Evolutionary conservation across 2,888 invertebrate species (phyloP).

Genomic region (Lysandra coridon): DNA sequence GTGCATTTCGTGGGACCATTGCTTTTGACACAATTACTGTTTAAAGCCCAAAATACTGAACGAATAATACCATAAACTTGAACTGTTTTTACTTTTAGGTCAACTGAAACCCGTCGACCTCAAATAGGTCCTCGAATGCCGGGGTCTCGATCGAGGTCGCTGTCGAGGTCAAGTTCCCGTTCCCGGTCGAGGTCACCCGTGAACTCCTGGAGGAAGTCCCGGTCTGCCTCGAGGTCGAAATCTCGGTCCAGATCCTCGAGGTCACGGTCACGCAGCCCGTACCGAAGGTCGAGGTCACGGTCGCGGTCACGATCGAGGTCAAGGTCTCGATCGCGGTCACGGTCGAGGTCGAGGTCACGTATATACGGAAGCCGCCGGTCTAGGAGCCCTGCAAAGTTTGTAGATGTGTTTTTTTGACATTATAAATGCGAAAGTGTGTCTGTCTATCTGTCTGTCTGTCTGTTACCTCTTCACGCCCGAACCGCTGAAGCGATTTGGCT

Average conservation of each 20-base stretch:
- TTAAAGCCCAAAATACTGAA: too few species aligned
- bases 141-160: conserved; percentile 49
- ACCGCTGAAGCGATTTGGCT: too few species aligned
- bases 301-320: conserved; percentile 50
- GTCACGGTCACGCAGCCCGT: conserved; percentile 58
- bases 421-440: too few species aligned
- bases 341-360: conserved; percentile 49
- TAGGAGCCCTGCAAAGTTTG: conserved; percentile 67
- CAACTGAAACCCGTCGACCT: conserved; percentile 49
- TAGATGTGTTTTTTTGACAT: conserved; percentile 41
- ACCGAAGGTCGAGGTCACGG: conserved; percentile 59
- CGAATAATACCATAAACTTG: too few species aligned
- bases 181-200: conserved; percentile 51
- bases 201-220: conserved; percentile 46
- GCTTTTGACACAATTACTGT: too few species aligned
- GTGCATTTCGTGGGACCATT: too few species aligned
- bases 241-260: conserved; percentile 57
- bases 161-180: conserved; percentile 50
- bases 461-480: too few species aligned
- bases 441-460: too few species aligned
- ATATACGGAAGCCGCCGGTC: conserved; percentile 56
- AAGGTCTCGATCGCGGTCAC: conserved; percentile 41
- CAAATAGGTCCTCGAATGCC: conserved; percentile 61
- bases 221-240: conserved; percentile 48
- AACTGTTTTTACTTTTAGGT: conserved; percentile 44